Percentiles rank a stretch among this genome's conserved stretches.
Conservation (phyloP, 2,797 vertebrate genomes). For the Molossus molossus region DNA sequence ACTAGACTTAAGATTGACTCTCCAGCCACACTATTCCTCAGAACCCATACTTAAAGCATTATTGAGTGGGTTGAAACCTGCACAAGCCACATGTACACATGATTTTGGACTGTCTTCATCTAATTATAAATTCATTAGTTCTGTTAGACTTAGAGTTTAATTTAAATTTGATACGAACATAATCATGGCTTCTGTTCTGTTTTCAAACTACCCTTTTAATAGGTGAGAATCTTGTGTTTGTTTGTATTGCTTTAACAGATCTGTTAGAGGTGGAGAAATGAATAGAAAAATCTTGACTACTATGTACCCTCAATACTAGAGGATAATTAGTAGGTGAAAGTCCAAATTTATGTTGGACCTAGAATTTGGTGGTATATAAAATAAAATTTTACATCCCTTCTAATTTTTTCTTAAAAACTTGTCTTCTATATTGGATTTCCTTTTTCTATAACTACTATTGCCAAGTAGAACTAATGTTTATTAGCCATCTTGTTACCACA, state of each 20-base stretch:
- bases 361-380: slow-evolving; percentile 42
- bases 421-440: slow-evolving; percentile 48
- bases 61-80: slow-evolving; percentile 20
- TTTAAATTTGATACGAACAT: slow-evolving; percentile 61
- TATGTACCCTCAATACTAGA: not conserved
- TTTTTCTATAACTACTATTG: slow-evolving; percentile 39
- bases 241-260: not conserved
- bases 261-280: slow-evolving; percentile 48
- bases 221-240: slow-evolving; percentile 23
- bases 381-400: not conserved
- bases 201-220: slow-evolving; percentile 32
- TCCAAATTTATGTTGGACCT: slow-evolving; percentile 1
- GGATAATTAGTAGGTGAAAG: not conserved
- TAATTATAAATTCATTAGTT: slow-evolving; percentile 51
- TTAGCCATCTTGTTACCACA: slow-evolving; percentile 54
- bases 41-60: slow-evolving; percentile 12
- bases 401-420: slow-evolving; percentile 17
- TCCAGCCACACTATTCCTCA: slow-evolving; percentile 4
- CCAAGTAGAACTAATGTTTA: slow-evolving; percentile 3
- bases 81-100: not conserved
- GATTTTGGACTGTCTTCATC: not conserved
- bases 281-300: slow-evolving; percentile 38
- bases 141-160: slow-evolving; percentile 58
- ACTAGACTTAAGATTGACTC: slow-evolving; percentile 4
- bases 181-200: slow-evolving; percentile 35